Base-by-base conservation (phyloP, 2,113 vertebrate species). In the Noctilio leporinus region DNA sequence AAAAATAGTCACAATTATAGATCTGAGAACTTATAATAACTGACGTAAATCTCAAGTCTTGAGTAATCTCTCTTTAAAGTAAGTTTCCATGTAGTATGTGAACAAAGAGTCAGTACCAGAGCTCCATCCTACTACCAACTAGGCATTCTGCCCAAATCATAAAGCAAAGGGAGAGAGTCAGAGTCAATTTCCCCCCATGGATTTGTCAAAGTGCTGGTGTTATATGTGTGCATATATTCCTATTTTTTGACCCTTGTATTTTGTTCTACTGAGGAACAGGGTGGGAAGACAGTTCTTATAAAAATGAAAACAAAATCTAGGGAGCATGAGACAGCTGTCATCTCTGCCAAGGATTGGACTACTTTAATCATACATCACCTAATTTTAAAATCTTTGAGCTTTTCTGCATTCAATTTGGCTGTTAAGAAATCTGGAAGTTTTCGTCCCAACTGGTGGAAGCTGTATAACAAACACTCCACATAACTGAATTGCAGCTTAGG, bases 401-500 rank as follows among this genome's bases (percentile, higher is more conserved):
- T 99, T 97, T 99, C 99, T 15, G 99, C 99, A 55, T 99, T 99
- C 96, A 99, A 98, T 97, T 99, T 99, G 95, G 99, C 99, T 10
- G 99, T 99, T 59, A 99, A 99, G 96, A 99, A 99, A 97, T 99
- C 99, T 0, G 99, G 99, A 95, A 99, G 98, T 95, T 99, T 99
- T 97, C 99, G 99, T 22, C 99, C 99, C 76, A 99, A 98, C 97
- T 99, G 99, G 97, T 99, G 99, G 97, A 99, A 99, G 94, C 99
- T 98, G 38, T 99, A 99, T 40, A 99, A 98, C 16, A 99, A 99
- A 98, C 99, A 99, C 92, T 99, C 99, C 81, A 99, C 99, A 2
- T 99, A 99, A 97, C 99, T 99, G 98, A 99, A 99, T 22, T 99
- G 99, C 17, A 99, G 93, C 97, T 99, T 99, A 72, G 99, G 99